phyloP scores from a whole-genome alignment of 2,113 vertebrate genomes.

The Struthidea cinerea region DNA sequence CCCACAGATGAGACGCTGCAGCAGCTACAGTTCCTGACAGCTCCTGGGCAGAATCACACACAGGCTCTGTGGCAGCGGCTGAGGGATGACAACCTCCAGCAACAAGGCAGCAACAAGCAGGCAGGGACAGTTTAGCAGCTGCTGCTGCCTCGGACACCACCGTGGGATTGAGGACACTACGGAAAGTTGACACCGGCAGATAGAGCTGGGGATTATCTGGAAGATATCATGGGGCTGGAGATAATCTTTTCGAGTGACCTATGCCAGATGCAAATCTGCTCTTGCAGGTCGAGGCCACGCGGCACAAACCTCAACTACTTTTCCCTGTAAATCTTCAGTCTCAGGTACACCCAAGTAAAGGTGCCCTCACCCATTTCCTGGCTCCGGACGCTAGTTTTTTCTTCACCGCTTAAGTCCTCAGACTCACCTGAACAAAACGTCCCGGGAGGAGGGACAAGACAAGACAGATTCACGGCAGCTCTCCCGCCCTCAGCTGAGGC shows the following conservation, averaged over 20 bases:
- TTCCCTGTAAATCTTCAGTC: not conserved
- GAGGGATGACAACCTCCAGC: not conserved
- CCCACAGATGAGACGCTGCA: not conserved
- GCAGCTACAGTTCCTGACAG: not conserved
- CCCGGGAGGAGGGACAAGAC: accelerated
- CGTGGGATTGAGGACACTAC: accelerated
- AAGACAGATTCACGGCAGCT: accelerated
- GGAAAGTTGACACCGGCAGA: not conserved
- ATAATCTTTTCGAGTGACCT: not conserved
- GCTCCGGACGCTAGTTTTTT: not conserved
- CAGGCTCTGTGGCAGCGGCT: accelerated
- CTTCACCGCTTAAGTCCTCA: not conserved
- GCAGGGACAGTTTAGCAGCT: not conserved
- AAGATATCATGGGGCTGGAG: accelerated
- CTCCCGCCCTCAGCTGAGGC: accelerated
- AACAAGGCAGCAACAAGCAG: not conserved
- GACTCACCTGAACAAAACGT: accelerated
- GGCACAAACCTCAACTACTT: not conserved
- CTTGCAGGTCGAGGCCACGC: not conserved
- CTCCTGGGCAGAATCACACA: accelerated
- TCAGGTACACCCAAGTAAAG: not conserved
- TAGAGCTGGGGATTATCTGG: no score
- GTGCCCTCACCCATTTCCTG: not conserved
- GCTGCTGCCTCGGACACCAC: not conserved
- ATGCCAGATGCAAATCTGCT: not conserved